Base-by-base conservation (phyloP, 2,113 vertebrate species). In the Chroicocephalus ridibundus region DNA sequence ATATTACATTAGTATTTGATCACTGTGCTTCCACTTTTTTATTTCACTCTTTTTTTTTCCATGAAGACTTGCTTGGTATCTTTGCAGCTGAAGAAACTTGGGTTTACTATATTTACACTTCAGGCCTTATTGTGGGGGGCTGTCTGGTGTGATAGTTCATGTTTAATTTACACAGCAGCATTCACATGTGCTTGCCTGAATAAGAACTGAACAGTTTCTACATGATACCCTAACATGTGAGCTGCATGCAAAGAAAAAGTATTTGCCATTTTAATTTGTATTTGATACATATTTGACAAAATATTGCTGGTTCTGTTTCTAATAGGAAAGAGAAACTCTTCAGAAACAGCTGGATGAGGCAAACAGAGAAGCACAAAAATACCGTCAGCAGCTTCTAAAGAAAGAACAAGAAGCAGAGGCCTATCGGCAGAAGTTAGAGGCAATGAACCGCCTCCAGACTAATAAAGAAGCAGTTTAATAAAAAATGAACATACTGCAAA, bases 291-390 rank as follows among this genome's bases (percentile, higher is more conserved):
- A 14, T 80, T 94, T 97, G 91, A 97, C 96, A 95, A 97, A 92
- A 70, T 51, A 66, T 96, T 86, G 36, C 75, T 76, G 76, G 69
- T 96, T 97, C 92, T 94, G 93, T 95, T 96, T 96, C 92, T 95
- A 96, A 88, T 95, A 99, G 99, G 99, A 99, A 96, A 99, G 99
- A 98, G 99, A 99, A 97, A 98, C 98, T 69, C 98, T 99, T 94
- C 98, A 99, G 97, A 99, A 99, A 96, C 99, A 99, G 96, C 97
- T 99, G 97, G 99, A 99, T 95, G 99, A 99, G 94, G 99, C 99
- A 57, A 99, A 99, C 88, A 97, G 99, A 81, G 99, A 99, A 97
- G 99, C 98, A 32, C 99, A 99, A 96, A 99, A 98, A 81, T 99
- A 99, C 1, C 97, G 99, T 42, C 98, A 99, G 94, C 99, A 99